Percentiles rank a stretch among this genome's conserved stretches.
These are phyloP conservation scores for Brachionus angularis DNA, from an alignment of 1,140 invertebrate genomes.

Conservation along the genomic window DNA sequence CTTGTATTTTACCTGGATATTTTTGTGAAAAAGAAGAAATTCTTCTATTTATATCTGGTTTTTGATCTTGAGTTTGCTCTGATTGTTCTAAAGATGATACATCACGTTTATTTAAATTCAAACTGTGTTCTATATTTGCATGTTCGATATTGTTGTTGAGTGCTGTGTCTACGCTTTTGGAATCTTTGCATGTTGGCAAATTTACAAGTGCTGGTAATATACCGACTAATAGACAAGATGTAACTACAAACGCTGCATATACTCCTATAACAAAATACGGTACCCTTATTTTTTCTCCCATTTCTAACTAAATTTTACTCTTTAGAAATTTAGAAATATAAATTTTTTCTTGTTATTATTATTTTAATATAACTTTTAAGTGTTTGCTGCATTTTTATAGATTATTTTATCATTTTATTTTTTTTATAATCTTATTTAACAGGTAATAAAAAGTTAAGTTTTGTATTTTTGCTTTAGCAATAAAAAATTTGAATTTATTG, in stretches of 20 bases:
- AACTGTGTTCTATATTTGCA: too few relatives aligned
- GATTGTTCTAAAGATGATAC: background rate
- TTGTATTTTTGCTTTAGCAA: too few relatives aligned
- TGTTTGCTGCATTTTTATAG: background rate
- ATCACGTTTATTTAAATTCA: background rate
- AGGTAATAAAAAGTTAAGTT: too few relatives aligned
- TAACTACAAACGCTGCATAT: background rate
- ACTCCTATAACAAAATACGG: slow-evolving; percentile 4
- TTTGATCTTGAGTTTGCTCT: too few relatives aligned
- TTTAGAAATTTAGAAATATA: background rate
- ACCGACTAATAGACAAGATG: slow-evolving; percentile 28
- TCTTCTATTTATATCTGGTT: background rate
- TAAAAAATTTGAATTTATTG: too few relatives aligned
- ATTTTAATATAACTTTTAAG: background rate
- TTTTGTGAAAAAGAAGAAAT: background rate
- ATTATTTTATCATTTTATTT: too few relatives aligned
- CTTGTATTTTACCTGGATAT: background rate
- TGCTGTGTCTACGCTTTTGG: too few relatives aligned
- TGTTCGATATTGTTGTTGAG: too few relatives aligned
- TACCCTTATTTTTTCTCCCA: slow-evolving; percentile 22
- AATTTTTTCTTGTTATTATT: background rate
- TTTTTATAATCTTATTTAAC: too few relatives aligned
- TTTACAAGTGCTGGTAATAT: slow-evolving; percentile 36
- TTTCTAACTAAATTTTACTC: background rate
- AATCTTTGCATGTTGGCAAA: background rate